Base-by-base conservation (phyloP, 2,888 invertebrate genomes). In the Nysson spinosus region DNA sequence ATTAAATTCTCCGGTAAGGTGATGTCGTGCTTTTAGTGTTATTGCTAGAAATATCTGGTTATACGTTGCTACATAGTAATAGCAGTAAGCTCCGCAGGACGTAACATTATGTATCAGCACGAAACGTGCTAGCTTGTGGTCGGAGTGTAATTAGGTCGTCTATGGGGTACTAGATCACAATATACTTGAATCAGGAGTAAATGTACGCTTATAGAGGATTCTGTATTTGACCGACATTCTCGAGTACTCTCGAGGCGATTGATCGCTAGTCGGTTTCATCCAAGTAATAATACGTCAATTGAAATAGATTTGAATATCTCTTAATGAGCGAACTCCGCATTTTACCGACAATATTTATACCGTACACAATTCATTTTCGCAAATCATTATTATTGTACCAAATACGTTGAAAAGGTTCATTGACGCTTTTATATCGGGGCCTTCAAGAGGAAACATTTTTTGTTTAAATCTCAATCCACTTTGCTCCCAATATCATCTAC, bases 121-220 rank as follows among this genome's bases (percentile, higher is more conserved):
- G 74, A 70, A 74, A 70, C 57, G 70, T 69, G 51, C 58, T 35
- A 16, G 55, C 51, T 54, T 34, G 62, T 43, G 64, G 51, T 58
- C 39, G 43, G 22, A 35, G 37, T 42, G 61, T 74, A 72, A 72
- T 72, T 74, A 72, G 75, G 57, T 65, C 72, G 70, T 52, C 51
- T 51, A 69, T 44, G 61, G 50, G 51, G 51, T 44, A 55, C 55
- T 72, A 55, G 49, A 72, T 72, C 73, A 50, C 20, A 61, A 70
- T 70, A 49, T 34, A 28, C 28, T 40, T 19, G 47, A 57, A 52
- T 39, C 30, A 20, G 39, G 47, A 37, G 54, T 50, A 47, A 56
- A 55, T 51, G 39, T 7, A 2, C 47, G 55, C 17, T 63, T 37
- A 40, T 19, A 12, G 65, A 72, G 57, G 46, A 47, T 65, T 46